These are phyloP conservation scores for Octodon degus DNA, from an alignment of 2,113 vertebrate genomes.

Conservation along the genomic window DNA sequence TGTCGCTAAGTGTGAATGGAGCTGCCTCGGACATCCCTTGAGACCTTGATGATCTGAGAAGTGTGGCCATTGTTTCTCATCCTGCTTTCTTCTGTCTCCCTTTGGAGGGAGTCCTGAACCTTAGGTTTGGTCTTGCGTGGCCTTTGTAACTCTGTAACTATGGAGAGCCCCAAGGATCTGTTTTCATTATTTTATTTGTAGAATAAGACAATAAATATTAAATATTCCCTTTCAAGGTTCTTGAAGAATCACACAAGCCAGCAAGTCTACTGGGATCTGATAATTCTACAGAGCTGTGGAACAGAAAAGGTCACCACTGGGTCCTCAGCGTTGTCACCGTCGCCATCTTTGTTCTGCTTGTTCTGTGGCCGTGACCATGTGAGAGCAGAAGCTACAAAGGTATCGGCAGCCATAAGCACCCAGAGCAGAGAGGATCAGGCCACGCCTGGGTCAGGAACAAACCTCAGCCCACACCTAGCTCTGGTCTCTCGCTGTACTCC, in stretches of 20 bases:
- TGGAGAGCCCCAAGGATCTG: neutral
- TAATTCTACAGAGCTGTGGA: neutral
- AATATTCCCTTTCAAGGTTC: neutral
- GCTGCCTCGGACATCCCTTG: neutral
- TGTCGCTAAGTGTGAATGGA: neutral
- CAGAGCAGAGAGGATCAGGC: neutral
- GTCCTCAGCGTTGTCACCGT: accelerated
- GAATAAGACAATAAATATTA: slow-evolving; percentile 26
- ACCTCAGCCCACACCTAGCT: neutral
- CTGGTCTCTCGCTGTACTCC: neutral
- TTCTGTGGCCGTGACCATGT: neutral
- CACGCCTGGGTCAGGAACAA: neutral
- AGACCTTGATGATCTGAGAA: neutral
- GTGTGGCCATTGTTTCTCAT: neutral
- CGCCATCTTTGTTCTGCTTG: neutral
- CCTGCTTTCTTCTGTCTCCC: neutral
- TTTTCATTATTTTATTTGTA: slow-evolving; percentile 41
- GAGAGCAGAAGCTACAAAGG: neutral
- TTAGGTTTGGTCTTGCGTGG: neutral
- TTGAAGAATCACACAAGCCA: slow-evolving; percentile 25
- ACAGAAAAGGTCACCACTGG: neutral
- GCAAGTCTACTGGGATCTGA: neutral
- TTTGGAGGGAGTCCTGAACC: neutral
- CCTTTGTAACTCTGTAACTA: neutral
- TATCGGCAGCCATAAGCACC: neutral